Evolutionary conservation across 2,113 vertebrate genomes (phyloP), one percentile per base, ranked within the genome.

Genomic region (Hypomesus transpacificus): DNA sequence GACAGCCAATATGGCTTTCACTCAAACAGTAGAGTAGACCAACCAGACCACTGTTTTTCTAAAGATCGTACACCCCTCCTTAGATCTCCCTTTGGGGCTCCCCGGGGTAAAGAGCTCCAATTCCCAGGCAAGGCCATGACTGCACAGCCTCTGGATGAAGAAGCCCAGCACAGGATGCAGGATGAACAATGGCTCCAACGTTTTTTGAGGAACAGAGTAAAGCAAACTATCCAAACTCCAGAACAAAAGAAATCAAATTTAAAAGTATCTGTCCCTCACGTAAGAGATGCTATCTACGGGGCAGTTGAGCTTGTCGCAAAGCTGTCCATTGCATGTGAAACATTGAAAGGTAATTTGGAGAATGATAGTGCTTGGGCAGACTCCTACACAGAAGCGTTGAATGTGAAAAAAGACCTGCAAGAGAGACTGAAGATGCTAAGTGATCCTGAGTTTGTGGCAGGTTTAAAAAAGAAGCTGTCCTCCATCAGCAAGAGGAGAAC

Each of bases 401-500:
- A 14, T 0, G 52, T 89, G 7, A 90, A 81, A 53, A 66, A 0
- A 0, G 77, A 84, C 14, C 83, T 96, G 21, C 84, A 77, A 46
- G 84, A 89, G 11, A 66, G 75, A 1, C 57, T 94, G 4, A 2
- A 68, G 5, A 73, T 77, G 0, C 83, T 97, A 53, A 70, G 72
- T 3, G 89, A 94, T 50, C 56, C 87, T 0, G 74, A 77, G 0
- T 65, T 70, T 4, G 16, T 91, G 58, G 75, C 86, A 14, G 46
- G 69, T 4, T 75, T 93, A 20, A 87, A 83, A 56, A 80, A 77
- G 56, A 92, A 91, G 67, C 18, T 90, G n/a, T 75, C 81, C 39
- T 75, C 70, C 51, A 77, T 89, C 3, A 81, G 86, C 17, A 90
- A 89, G 84, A 94, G 90, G 75, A 91, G 93, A 39, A 79, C 83